These are phyloP conservation scores for Drosophila robusta DNA, from an alignment of 2,888 invertebrate genomes.

Conservation along the genomic window DNA sequence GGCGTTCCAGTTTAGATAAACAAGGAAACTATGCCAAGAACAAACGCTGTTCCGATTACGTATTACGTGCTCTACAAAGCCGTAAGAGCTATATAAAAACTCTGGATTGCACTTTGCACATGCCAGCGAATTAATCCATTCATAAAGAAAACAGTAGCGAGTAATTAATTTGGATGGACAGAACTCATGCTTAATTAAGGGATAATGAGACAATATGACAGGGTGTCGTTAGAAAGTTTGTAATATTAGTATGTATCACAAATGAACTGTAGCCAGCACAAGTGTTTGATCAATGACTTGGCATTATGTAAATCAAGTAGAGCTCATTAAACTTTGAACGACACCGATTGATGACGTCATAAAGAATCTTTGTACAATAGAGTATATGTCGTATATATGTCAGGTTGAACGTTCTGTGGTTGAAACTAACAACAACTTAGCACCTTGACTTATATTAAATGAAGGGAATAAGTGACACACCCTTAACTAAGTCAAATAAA, in stretches of 20 bases:
- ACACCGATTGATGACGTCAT: conserved; percentile 30
- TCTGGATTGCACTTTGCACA: conserved; percentile 46
- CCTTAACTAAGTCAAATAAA: conserved; percentile 14
- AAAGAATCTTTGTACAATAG: conserved; percentile 30
- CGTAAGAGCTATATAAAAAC: neutral
- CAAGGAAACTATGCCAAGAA: conserved; percentile 48
- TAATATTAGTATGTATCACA: neutral
- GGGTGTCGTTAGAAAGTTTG: neutral
- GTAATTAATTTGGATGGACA: conserved; percentile 31
- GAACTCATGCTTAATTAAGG: conserved; percentile 24
- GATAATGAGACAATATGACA: conserved; percentile 19
- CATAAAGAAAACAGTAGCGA: conserved; percentile 34
- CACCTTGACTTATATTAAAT: conserved; percentile 1
- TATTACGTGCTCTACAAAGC: conserved; percentile 1
- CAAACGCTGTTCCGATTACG: conserved; percentile 26
- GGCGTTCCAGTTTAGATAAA: conserved; percentile 42
- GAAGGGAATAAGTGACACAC: neutral
- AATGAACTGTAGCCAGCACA: conserved; percentile 10
- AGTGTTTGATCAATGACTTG: conserved; percentile 35
- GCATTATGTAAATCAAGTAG: conserved; percentile 30
- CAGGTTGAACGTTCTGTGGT: conserved; percentile 6
- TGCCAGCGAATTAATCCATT: conserved; percentile 29
- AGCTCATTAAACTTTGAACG: conserved; percentile 31
- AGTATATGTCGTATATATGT: conserved; percentile 7
- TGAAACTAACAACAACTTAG: neutral